Base-by-base conservation (phyloP, 2,888 invertebrate genomes). In the Athripsodes cinereus region DNA sequence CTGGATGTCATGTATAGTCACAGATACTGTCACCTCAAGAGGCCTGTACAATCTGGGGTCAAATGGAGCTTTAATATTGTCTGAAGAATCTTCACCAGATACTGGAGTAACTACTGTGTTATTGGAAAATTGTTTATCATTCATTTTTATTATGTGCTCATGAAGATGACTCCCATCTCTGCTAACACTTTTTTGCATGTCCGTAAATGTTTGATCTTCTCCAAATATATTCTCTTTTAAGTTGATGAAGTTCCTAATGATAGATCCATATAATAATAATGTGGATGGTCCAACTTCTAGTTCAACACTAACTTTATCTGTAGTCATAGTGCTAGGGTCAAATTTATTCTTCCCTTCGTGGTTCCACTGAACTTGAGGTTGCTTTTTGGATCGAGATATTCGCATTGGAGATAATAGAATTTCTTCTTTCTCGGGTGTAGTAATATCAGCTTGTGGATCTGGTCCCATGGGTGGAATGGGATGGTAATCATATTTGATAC, bases 191-290 rank as follows among this genome's bases (percentile, higher is more conserved):
- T 87, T 85, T 66, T 90, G 90, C 90, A 96, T 95, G 67, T 96
- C 96, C 0, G 92, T 92, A 69, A 96, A 96, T 21, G 82, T 83
- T 74, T 98, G 96, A 76, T 96, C 92, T 73, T 95, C 96, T 0
- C 98, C 98, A 71, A 99, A 95, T 65, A 98, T 93, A 69, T 98
- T 98, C 76, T 99, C 97, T 71, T 96, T 88, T 46, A 96, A 81
- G 74, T 92, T 89, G 69, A 96, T 85, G 67, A 96, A 90, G 70
- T 92, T 90, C 56, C 90, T 85, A 31, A 99, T 81, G 6, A 97
- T 86, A 18, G 96, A 89, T 2, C 98, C 98, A 69, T 96, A 97
- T 0, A 96, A 82, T 66, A 92, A 83, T 5, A 98, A 75, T 26
- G 94, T 89, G 0, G 96, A 96, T 0, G 96, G 94, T 0, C 96